These are phyloP conservation scores for Macrophya alboannulata DNA, from an alignment of 2,888 invertebrate genomes.

Conservation along the genomic window DNA sequence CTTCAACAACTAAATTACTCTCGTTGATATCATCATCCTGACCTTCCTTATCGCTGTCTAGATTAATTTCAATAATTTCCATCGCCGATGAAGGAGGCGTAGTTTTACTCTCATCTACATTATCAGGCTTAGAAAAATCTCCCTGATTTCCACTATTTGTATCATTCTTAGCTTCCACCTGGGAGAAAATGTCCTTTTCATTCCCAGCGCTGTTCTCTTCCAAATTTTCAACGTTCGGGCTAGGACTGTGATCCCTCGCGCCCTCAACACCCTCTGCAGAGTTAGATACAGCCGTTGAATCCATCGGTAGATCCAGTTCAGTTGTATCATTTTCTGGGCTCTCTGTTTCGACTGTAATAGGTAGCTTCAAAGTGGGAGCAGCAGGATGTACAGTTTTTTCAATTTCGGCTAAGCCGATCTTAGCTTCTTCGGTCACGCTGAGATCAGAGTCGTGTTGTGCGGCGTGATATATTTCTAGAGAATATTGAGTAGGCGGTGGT, in stretches of 20 bases:
- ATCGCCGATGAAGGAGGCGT: background rate
- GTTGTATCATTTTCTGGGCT: background rate
- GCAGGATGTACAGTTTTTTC: constrained; percentile 74
- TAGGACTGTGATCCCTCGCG: background rate
- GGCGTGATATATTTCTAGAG: constrained; percentile 72
- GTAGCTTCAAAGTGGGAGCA: constrained; percentile 69
- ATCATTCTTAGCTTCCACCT: background rate
- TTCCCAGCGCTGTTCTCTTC: background rate
- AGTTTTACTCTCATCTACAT: background rate
- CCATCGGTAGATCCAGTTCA: background rate
- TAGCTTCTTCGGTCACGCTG: constrained; percentile 70
- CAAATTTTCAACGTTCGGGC: background rate
- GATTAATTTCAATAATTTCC: constrained; percentile 7
- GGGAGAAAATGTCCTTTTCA: background rate
- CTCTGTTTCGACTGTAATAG: constrained; percentile 58
- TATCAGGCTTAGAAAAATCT: background rate
- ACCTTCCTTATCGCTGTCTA: background rate
- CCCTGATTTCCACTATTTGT: background rate
- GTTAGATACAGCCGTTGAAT: background rate
- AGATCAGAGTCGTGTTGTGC: constrained; percentile 69
- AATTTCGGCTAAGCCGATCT: constrained; percentile 67
- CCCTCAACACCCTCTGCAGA: background rate
- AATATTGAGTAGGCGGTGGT: constrained; percentile 71
- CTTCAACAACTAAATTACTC: background rate
- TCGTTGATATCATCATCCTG: background rate